Evolutionary conservation across 1,140 invertebrate genomes (phyloP).

Genomic region (Hypothenemus hampei): DNA sequence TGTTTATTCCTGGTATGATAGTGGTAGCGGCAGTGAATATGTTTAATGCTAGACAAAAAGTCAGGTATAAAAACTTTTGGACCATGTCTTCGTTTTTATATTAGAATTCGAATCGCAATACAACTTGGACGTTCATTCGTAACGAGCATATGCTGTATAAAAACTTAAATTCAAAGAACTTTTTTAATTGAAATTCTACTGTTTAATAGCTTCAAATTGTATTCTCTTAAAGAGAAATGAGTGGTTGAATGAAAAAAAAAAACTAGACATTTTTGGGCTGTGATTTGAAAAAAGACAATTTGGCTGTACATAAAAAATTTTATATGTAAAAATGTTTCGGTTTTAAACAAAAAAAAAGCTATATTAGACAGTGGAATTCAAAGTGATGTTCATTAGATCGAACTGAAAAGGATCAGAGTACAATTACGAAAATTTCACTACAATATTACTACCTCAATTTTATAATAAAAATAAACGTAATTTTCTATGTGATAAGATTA

Average conservation of each 20-base stretch:
- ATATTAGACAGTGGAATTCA: conserved; percentile 29
- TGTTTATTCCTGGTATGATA: too few relatives aligned
- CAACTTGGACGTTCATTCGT: too few relatives aligned
- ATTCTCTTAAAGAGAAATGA: conserved; percentile 18
- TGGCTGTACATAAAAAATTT: conserved; percentile 12
- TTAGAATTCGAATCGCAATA: too few relatives aligned
- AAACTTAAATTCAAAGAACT: conserved; percentile 7
- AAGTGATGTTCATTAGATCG: not conserved
- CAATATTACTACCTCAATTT: too few relatives aligned
- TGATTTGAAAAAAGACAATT: conserved; percentile 27
- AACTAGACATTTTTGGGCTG: conserved; percentile 24
- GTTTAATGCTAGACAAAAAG: too few relatives aligned
- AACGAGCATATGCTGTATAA: conserved; percentile 42
- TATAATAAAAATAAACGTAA: not conserved
- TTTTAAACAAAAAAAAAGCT: conserved; percentile 6
- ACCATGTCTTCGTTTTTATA: too few relatives aligned
- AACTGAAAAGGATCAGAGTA: conserved; percentile 23
- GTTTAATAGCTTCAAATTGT: conserved; percentile 30
- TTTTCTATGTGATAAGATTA: not conserved
- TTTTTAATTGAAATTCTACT: conserved; percentile 24
- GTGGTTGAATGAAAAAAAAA: conserved; percentile 1
- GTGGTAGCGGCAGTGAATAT: too few relatives aligned
- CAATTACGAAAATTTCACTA: too few relatives aligned
- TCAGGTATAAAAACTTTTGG: too few relatives aligned
- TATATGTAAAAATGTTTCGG: conserved; percentile 18